Conservation (phyloP, 1,140 invertebrate species). For the Gryon sp. region DNA sequence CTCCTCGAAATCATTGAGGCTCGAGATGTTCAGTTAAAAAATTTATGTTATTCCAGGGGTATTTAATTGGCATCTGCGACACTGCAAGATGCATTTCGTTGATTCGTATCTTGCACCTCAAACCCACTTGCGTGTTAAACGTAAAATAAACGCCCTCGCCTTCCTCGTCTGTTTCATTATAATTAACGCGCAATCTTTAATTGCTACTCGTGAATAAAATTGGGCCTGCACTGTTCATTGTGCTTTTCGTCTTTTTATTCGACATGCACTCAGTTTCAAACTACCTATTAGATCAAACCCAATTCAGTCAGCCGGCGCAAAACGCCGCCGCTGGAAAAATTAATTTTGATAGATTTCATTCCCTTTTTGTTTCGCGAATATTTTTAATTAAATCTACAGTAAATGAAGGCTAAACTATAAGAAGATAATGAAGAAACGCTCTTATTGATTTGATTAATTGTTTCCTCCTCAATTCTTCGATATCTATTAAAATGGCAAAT, state of each 20-base stretch:
- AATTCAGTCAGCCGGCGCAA: conserved; percentile 33
- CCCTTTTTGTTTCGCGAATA: conserved; percentile 8
- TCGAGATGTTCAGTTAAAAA: conserved; percentile 60
- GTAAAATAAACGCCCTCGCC: conserved; percentile 66
- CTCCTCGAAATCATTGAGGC: conserved; percentile 51
- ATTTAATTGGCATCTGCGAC: conserved; percentile 71
- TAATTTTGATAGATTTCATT: conserved; percentile 41
- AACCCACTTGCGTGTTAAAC: conserved; percentile 70
- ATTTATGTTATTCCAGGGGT: conserved; percentile 68
- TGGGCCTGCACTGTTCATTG: conserved; percentile 45
- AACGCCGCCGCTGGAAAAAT: conserved; percentile 16
- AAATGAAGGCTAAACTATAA: conserved; percentile 11
- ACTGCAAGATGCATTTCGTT: conserved; percentile 64
- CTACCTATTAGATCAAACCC: conserved; percentile 54
- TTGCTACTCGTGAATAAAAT: conserved; percentile 61
- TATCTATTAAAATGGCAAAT: no score
- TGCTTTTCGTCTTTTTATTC: conserved; percentile 48
- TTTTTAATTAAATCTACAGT: conserved; percentile 31
- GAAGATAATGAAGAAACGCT: not conserved
- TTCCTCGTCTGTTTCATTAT: conserved; percentile 62
- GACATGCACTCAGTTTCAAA: conserved; percentile 39
- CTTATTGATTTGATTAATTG: conserved; percentile 28
- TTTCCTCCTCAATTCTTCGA: not conserved
- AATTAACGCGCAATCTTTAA: conserved; percentile 65
- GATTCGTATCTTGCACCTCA: conserved; percentile 71